Evolutionary conservation across 2,888 invertebrate species (phyloP).

Genomic region (Hydrotaea diabolus): DNA sequence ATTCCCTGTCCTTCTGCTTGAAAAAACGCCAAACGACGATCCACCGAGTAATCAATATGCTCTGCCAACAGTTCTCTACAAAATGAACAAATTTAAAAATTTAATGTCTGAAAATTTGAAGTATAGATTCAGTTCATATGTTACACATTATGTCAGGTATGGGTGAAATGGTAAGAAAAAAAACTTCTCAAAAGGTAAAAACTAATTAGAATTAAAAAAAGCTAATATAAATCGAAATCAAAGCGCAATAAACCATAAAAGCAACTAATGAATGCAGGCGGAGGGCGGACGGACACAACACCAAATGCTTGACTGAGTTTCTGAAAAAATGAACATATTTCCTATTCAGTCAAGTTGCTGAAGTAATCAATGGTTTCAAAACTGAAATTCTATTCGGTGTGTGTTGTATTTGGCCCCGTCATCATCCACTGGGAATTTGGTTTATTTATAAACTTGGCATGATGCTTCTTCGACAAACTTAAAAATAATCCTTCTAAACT

Average conservation of each 20-base stretch:
- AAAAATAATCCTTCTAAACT: constrained; percentile 17
- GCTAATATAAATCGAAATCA: background rate
- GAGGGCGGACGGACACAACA: background rate
- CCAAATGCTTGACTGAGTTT: background rate
- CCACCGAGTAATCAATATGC: background rate
- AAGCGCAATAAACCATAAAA: background rate
- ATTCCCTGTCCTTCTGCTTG: background rate
- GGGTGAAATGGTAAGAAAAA: background rate
- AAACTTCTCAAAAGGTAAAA: background rate
- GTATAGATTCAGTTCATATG: background rate
- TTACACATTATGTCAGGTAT: background rate
- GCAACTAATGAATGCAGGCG: background rate
- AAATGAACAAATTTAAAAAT: background rate
- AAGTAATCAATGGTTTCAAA: background rate
- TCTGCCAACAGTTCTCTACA: background rate
- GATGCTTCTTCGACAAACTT: constrained; percentile 1
- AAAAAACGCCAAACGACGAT: background rate
- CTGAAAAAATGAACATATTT: background rate
- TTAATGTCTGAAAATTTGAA: background rate
- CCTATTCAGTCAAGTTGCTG: background rate
- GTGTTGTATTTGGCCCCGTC: background rate
- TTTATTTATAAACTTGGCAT: constrained; percentile 36
- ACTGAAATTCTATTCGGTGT: background rate
- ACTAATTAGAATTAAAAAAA: background rate
- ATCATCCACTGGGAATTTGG: constrained; percentile 12